These are phyloP conservation scores for Silurus meridionalis DNA, from an alignment of 2,113 vertebrate species.

Conservation along the genomic window DNA sequence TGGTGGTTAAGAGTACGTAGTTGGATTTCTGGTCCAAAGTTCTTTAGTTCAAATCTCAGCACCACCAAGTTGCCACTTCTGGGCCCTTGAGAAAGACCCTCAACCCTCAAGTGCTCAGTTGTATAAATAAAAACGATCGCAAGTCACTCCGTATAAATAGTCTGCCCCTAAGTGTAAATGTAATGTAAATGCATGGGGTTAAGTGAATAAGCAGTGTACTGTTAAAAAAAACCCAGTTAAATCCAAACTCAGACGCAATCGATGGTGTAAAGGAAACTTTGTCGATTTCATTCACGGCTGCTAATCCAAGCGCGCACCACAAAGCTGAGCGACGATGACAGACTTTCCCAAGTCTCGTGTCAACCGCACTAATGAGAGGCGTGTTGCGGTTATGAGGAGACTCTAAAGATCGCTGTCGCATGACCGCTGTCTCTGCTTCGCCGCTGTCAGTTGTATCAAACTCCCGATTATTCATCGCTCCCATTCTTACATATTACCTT, in stretches of 20 bases:
- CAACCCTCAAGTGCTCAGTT: too few species aligned
- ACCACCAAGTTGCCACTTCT: too few species aligned
- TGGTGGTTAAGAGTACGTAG: too few species aligned
- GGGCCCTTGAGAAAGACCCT: too few species aligned
- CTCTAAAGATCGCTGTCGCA: neutral
- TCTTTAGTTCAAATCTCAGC: too few species aligned
- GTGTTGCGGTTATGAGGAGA: neutral
- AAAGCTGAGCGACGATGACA: constrained; percentile 5
- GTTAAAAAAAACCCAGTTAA: neutral
- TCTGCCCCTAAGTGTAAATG: too few species aligned
- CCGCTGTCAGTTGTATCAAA: neutral
- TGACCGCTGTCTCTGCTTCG: neutral
- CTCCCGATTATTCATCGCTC: neutral
- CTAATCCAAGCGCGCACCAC: neutral
- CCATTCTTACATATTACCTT: neutral
- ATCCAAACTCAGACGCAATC: neutral
- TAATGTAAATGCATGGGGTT: neutral
- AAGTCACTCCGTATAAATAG: too few species aligned
- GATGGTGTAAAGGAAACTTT: neutral
- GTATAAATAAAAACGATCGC: too few species aligned
- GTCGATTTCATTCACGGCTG: constrained; percentile 17
- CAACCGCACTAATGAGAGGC: constrained; percentile 5
- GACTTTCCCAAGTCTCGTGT: constrained; percentile 11
- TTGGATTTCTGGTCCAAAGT: too few species aligned
- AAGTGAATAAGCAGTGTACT: neutral